Base-by-base conservation (phyloP, 1,140 invertebrate species). In the Cylas formicarius region DNA sequence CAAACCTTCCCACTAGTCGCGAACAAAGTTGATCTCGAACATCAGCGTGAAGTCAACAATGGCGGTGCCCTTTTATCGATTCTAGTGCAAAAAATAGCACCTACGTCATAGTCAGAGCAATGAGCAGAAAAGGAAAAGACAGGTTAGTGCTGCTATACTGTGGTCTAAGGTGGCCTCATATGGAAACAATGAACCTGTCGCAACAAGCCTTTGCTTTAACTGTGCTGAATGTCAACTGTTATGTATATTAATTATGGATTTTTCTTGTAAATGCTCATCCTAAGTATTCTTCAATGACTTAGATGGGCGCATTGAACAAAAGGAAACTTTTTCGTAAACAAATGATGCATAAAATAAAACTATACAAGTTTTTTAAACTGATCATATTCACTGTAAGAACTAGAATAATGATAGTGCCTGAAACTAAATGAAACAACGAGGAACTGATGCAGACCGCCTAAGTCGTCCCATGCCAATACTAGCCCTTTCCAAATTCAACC, bases 71-170 rank as follows among this genome's bases (percentile, higher is more conserved):
- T 17, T 99, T 98, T 71, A 82, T 97, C 55, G 96, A 99, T 71
- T 92, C 93, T n/a, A 97, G 92, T 27, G 96, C 96, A 55, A 97
- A 98, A 73, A 94, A 87, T 70, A 85, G 90, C 65, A 94, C 89
- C 63, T 97, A 98, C 71, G 95, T 99, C 48, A 97, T 98, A 55
- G 95, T 99, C 56, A 82, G 95, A 53, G 95, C 98, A 78, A 99
- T 98, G 92, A 98, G 96, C 78, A 26, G 85, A 89, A 67, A 91
- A 91, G 69, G 84, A 90, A 69, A 91, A 93, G 73, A 85, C 84
- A 72, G 86, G 81, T 72, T 92, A 91, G 72, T 91, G 89, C 75
- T 94, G 90, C 72, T 91, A 87, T 81, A 63, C 62, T 40, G 53
- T 66, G 48, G 60, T 66, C 49, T 66, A 66, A 66, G 63, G 44